Conservation (phyloP, 2,113 vertebrate genomes). For the Apteryx mantelli region DNA sequence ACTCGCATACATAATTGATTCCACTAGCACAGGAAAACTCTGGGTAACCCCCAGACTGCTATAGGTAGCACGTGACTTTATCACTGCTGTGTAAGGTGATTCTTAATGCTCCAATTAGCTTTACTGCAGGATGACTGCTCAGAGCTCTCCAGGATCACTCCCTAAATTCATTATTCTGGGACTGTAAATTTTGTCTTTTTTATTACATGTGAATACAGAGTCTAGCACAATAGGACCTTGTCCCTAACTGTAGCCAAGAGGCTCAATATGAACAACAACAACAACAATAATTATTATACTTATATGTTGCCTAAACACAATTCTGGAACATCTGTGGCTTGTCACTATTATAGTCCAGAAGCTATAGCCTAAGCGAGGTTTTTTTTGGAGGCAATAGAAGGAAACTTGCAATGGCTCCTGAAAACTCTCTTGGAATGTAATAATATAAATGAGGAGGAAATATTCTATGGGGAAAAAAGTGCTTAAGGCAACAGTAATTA, state of each 20-base stretch:
- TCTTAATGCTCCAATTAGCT: background rate
- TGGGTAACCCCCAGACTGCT: background rate
- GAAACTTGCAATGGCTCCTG: conserved; percentile 23
- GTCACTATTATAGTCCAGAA: conserved; percentile 5
- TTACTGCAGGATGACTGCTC: background rate
- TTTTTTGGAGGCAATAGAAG: conserved; percentile 16
- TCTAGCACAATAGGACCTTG: background rate
- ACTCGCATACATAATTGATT: background rate
- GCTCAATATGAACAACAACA: conserved; percentile 1
- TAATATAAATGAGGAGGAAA: conserved; percentile 52
- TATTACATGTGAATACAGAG: background rate
- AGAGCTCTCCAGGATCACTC: background rate
- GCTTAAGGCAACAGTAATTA: conserved; percentile 70
- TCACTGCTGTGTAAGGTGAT: background rate
- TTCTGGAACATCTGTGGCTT: conserved; percentile 42
- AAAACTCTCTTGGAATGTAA: conserved; percentile 56
- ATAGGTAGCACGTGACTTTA: background rate
- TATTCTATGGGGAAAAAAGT: conserved; percentile 49
- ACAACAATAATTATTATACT: background rate
- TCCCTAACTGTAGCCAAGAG: background rate
- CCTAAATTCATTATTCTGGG: conserved; percentile 4
- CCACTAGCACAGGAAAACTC: background rate
- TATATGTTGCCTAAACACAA: conserved; percentile 35
- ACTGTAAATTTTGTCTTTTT: background rate
- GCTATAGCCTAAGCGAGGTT: background rate